Conservation (phyloP, 2,888 invertebrate species). For the Leptopilina myrica region DNA sequence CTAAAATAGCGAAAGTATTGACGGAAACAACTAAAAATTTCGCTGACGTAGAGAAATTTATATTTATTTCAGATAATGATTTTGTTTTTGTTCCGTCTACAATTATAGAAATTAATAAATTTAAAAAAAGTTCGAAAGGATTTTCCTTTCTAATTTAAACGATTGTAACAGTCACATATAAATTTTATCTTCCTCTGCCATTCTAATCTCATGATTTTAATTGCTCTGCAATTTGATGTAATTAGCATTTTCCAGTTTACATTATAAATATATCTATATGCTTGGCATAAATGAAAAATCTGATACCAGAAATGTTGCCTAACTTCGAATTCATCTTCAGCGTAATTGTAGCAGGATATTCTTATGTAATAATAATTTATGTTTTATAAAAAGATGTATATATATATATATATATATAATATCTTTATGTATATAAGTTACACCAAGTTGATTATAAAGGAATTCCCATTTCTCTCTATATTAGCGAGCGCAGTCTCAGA, state of each 20-base stretch:
- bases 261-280: not conserved
- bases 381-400: slow-evolving; percentile 25
- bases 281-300: not conserved
- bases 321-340: slow-evolving; percentile 36
- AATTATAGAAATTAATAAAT: not conserved
- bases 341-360: slow-evolving; percentile 20
- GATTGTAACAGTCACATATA: not conserved
- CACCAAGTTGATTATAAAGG: not conserved
- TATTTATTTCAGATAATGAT: too few species aligned
- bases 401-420: not conserved
- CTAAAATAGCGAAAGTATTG: too few species aligned
- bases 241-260: slow-evolving; percentile 23
- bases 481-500: not conserved
- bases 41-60: too few species aligned
- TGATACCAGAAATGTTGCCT: slow-evolving; percentile 31
- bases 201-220: slow-evolving; percentile 20
- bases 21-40: too few species aligned
- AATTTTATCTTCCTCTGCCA: not conserved
- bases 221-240: slow-evolving; percentile 26
- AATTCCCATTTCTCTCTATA: slow-evolving; percentile 1
- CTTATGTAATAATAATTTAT: slow-evolving; percentile 29
- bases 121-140: not conserved
- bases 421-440: too few species aligned
- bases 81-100: too few species aligned
- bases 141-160: slow-evolving; percentile 10